Percentiles rank a stretch among this genome's conserved stretches.
Conservation (phyloP, 2,888 invertebrate species). For the Portevinia maculata region DNA sequence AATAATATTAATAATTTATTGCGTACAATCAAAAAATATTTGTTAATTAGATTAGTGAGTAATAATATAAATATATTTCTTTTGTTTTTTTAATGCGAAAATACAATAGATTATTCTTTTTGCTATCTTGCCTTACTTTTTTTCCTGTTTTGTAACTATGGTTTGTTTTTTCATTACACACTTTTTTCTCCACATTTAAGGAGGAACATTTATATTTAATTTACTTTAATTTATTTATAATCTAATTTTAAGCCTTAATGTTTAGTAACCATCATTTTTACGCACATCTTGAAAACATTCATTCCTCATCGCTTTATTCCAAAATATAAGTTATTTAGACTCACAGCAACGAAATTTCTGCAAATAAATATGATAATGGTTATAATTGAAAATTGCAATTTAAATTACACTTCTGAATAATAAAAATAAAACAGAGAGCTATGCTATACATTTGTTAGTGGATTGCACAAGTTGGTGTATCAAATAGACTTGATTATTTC, state of each 20-base stretch:
- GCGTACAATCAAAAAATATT: slow-evolving; percentile 69
- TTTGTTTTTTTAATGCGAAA: slow-evolving; percentile 67
- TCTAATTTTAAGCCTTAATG: slow-evolving; percentile 76
- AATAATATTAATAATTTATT: slow-evolving; percentile 71
- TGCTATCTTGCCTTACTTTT: slow-evolving; percentile 24
- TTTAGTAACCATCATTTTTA: slow-evolving; percentile 79
- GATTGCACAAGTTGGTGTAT: no score
- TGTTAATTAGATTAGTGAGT: slow-evolving; percentile 63
- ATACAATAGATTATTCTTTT: slow-evolving; percentile 59
- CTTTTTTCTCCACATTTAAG: slow-evolving; percentile 72
- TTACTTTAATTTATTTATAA: slow-evolving; percentile 73
- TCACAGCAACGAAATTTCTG: slow-evolving; percentile 82
- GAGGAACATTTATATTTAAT: slow-evolving; percentile 71
- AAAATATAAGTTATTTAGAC: slow-evolving; percentile 76
- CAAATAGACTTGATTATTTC: no score
- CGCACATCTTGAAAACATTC: slow-evolving; percentile 75
- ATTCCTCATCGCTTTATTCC: slow-evolving; percentile 62
- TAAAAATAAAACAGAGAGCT: no score
- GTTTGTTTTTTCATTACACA: slow-evolving; percentile 66
- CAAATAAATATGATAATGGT: slow-evolving; percentile 13
- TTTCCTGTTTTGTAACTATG: slow-evolving; percentile 55
- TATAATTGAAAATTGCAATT: no score
- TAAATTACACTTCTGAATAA: no score
- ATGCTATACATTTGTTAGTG: no score
- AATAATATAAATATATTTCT: slow-evolving; percentile 71